Base-by-base conservation (phyloP, 2,888 invertebrate species). In the Eristalis pertinax region DNA sequence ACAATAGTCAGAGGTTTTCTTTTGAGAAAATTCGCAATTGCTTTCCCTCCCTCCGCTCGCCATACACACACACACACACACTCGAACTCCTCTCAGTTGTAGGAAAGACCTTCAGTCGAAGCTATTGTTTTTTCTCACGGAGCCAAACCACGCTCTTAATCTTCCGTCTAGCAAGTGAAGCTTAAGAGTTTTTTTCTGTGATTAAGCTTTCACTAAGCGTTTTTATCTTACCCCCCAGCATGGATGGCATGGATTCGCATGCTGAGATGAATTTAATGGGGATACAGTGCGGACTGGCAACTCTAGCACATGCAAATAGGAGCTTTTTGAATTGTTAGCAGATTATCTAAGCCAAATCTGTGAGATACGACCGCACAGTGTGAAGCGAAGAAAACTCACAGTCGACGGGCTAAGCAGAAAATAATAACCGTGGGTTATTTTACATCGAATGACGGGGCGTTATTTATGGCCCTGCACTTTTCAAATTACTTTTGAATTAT, bases 371-470 rank as follows among this genome's bases (percentile, higher is more conserved):
- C 50, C 19, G 19, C 50, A 19, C 50, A 50, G 50, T 50, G 50
- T 19, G 50, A 19, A 19, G 50, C 50, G 19, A 19, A 8, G 50
- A 50, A 19, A 50, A n/a, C 50, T 50, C 8, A n/a, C 19, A 50
- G 50, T 4, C 50, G 50, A 50, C 19, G 50, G 50, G 50, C 2
- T 50, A 50, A 50, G 50, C 50, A 19, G 50, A 50, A 50, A 50
- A 50, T 50, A 50, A 50, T 50, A 50, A 50, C 50, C 50, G 50
- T 50, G 50, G 50, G 50, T 50, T 50, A 50, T 50, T 50, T 50
- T 50, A 50, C 50, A 50, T 50, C 50, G 50, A 50, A 19, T 50
- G 50, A 50, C 50, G 50, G 50, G 50, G 50, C 50, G 50, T 50
- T 19, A 50, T 50, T 50, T 50, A 50, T 50, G 50, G 50, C 50